Conservation (phyloP, 2,888 invertebrate genomes). For the Troglohyphantes excavatus region DNA sequence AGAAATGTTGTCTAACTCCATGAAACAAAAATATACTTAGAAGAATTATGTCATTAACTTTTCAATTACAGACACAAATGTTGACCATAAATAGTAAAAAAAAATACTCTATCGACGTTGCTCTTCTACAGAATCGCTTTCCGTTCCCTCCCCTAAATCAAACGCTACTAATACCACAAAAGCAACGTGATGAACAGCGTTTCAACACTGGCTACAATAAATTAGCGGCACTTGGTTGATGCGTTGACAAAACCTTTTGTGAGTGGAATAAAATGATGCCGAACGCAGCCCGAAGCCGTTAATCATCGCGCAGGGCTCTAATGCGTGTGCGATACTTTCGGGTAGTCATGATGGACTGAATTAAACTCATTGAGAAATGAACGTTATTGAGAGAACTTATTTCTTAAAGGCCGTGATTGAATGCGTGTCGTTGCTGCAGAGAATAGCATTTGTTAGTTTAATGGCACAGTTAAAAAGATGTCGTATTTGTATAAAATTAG, state of each 20-base stretch:
- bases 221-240: constrained; percentile 60
- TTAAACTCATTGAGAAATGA: constrained; percentile 49
- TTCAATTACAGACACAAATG: too few species aligned
- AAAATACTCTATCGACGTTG: too few species aligned
- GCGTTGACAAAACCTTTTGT: constrained; percentile 74
- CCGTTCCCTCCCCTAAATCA: constrained; percentile 54
- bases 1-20: too few species aligned
- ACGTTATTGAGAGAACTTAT: neutral
- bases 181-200: constrained; percentile 45
- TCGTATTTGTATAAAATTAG: neutral
- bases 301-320: constrained; percentile 51
- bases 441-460: constrained; percentile 28
- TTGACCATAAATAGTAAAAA: too few species aligned
- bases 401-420: neutral
- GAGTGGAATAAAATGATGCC: constrained; percentile 71
- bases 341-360: constrained; percentile 43
- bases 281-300: constrained; percentile 46
- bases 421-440: neutral
- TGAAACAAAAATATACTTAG: too few species aligned
- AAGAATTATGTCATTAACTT: too few species aligned
- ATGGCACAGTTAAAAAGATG: constrained; percentile 14
- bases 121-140: too few species aligned
- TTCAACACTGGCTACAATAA: constrained; percentile 53
- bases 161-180: constrained; percentile 29
- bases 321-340: neutral